Evolutionary conservation across 2,797 vertebrate genomes (phyloP).

Genomic region (Artibeus jamaicensis): DNA sequence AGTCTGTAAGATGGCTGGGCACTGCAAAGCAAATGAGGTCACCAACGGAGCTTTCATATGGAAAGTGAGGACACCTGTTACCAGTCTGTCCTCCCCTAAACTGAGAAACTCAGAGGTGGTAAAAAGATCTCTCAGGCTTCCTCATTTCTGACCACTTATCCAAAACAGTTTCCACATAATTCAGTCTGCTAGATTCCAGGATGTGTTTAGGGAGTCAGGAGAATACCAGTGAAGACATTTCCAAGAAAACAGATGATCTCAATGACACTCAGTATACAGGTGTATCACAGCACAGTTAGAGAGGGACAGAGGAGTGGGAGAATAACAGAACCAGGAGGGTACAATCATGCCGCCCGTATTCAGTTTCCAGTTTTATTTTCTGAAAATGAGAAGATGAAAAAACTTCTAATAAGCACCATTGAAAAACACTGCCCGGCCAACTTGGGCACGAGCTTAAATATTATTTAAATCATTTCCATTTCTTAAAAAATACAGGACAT

Average conservation of each 20-base stretch:
- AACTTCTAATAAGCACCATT: conserved; percentile 73
- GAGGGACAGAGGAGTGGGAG: conserved; percentile 40
- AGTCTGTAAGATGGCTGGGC: not conserved
- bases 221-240: conserved; percentile 51
- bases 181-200: conserved; percentile 61
- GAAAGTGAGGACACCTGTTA: conserved; percentile 44
- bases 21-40: conserved; percentile 38
- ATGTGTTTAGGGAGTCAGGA: conserved; percentile 47
- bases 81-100: conserved; percentile 59
- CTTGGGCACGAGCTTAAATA: conserved; percentile 69
- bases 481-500: conserved; percentile 74
- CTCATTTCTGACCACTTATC: conserved; percentile 36
- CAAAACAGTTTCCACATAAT: conserved; percentile 64
- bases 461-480: conserved; percentile 74
- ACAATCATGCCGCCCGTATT: conserved; percentile 65
- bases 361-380: conserved; percentile 76
- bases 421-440: conserved; percentile 42
- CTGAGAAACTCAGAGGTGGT: conserved; percentile 49
- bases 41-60: conserved; percentile 26
- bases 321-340: conserved; percentile 57
- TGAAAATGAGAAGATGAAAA: conserved; percentile 65
- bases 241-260: conserved; percentile 22
- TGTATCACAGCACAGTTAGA: not conserved
- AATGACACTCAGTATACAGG: conserved; percentile 34
- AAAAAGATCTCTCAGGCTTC: conserved; percentile 56